Conservation (phyloP, 2,113 vertebrate genomes). For the Sylvietta virens region DNA sequence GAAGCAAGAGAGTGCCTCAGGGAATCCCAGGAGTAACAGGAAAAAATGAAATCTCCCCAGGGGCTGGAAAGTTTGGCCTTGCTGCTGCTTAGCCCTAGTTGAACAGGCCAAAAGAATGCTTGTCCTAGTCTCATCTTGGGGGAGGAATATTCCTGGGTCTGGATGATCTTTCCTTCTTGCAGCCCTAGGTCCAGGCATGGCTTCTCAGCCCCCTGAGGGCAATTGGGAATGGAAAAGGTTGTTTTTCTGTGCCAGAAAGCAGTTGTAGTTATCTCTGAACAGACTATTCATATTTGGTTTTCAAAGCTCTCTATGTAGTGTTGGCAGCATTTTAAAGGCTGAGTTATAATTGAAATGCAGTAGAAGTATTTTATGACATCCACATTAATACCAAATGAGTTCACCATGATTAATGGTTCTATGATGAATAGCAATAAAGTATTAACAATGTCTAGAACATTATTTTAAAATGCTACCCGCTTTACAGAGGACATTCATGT, state of each 20-base stretch:
- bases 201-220: neutral
- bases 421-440: slow-evolving; percentile 61
- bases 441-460: slow-evolving; percentile 56
- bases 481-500: slow-evolving; percentile 32
- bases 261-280: neutral
- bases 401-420: slow-evolving; percentile 59
- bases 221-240: neutral
- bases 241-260: neutral
- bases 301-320: slow-evolving; percentile 9
- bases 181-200: neutral
- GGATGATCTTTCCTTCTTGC: neutral
- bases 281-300: slow-evolving; percentile 8
- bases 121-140: neutral
- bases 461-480: slow-evolving; percentile 48
- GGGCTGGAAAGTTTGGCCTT: neutral
- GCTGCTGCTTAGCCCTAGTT: neutral
- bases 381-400: slow-evolving; percentile 63
- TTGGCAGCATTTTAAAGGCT: slow-evolving; percentile 52
- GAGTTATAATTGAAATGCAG: slow-evolving; percentile 59
- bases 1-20: neutral
- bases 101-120: neutral
- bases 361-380: slow-evolving; percentile 57
- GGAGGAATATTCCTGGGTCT: neutral
- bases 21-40: neutral
- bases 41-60: neutral